Evolutionary conservation across 2,888 invertebrate genomes (phyloP), one percentile per base, ranked within the genome.

Genomic region (Drosophila eohydei): DNA sequence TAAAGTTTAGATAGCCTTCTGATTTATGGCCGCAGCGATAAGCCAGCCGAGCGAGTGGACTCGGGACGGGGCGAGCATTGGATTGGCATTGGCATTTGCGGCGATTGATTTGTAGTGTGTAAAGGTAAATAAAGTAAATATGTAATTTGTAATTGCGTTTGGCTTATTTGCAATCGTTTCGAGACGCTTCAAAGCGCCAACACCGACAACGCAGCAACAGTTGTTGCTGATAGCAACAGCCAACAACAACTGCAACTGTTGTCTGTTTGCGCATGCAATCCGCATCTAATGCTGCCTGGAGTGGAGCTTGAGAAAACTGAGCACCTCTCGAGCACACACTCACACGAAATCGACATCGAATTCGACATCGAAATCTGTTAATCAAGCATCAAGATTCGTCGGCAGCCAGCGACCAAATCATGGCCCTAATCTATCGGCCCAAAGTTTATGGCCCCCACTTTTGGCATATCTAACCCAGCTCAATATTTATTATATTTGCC

Each of bases 1-100:
- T 84, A 84, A 87, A 87, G 87, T 90, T 90, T 89, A 89, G 91
- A 91, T 91, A 91, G 89, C 88, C 89, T 85, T 84, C 85, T 91
- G 91, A 91, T 91, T 91, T 91, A 91, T 90, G 57, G 76, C 77
- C 56, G 55, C 51, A 32, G 65, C 76, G 91, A 91, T 91, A 91
- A 40, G 40, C 52, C 16, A 26, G 30, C 30, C 30, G 46, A 52
- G 50, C 50, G 46, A 54, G n/a, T 30, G 48, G 48, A 48, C 48
- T 4, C 16, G 55, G n/a, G 40, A 14, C 21, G n/a, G 12, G 32
- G 36, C 41, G n/a, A 2, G 40, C 11, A 54, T 28, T 66, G 46
- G 41, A 64, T 59, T 74, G 84, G 66, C 84, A 71, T 80, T 61
- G 75, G 65, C 70, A 78, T 68, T 74, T 78, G 36, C 36, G 41